These are phyloP conservation scores for Andrena dorsata DNA, from an alignment of 2,888 invertebrate species.

Conservation along the genomic window DNA sequence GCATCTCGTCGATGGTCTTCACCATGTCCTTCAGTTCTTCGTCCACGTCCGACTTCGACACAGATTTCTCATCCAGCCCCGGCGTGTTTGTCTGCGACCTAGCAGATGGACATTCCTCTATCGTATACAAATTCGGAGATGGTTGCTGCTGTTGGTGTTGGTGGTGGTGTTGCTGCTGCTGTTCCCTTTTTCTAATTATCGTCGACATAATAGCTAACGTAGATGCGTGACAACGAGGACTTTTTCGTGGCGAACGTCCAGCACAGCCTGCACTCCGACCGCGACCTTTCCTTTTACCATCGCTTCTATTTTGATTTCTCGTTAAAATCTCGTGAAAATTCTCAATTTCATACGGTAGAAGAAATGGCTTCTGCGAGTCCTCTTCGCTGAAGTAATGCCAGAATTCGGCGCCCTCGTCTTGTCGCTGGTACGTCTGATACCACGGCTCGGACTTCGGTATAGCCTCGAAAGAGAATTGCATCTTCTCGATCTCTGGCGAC, in stretches of 20 bases:
- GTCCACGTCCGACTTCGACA: slow-evolving; percentile 77
- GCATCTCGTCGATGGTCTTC: slow-evolving; percentile 85
- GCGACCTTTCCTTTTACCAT: slow-evolving; percentile 66
- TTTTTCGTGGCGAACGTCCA: slow-evolving; percentile 90
- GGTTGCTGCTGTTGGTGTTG: slow-evolving; percentile 64
- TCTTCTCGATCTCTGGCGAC: slow-evolving; percentile 86
- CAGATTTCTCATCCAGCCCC: slow-evolving; percentile 64
- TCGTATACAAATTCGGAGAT: slow-evolving; percentile 40
- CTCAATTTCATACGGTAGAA: slow-evolving; percentile 91
- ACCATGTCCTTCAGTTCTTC: slow-evolving; percentile 82
- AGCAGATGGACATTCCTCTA: slow-evolving; percentile 58
- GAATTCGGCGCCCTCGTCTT: slow-evolving; percentile 90
- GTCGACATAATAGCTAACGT: slow-evolving; percentile 91
- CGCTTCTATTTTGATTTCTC: slow-evolving; percentile 70
- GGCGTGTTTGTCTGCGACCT: slow-evolving; percentile 62
- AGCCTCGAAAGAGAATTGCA: slow-evolving; percentile 91
- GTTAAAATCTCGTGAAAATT: slow-evolving; percentile 80
- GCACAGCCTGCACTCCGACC: slow-evolving; percentile 60
- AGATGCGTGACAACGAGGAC: slow-evolving; percentile 95
- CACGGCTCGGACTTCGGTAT: slow-evolving; percentile 91
- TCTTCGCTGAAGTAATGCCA: slow-evolving; percentile 88
- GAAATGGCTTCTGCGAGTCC: slow-evolving; percentile 87
- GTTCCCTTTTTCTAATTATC: slow-evolving; percentile 82
- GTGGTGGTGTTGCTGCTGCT: slow-evolving; percentile 60
- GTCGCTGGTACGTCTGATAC: slow-evolving; percentile 92